phyloP scores from a whole-genome alignment of 1,140 invertebrate species.

The Drosophila tristis region DNA sequence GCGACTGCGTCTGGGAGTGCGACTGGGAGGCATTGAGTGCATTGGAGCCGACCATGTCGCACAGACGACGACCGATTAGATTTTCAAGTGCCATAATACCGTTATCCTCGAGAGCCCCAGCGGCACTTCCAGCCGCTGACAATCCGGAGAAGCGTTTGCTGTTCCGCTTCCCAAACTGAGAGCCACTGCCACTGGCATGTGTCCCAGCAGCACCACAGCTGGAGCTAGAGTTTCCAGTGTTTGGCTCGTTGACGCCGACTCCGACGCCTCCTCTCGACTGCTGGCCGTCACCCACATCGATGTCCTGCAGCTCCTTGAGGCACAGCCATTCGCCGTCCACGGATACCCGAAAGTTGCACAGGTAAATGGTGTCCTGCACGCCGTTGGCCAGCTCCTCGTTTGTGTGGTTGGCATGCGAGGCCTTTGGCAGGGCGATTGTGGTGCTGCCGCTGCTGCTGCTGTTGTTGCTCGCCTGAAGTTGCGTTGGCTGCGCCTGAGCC shows the following conservation, averaged over 20 bases:
- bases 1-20: slow-evolving; percentile 55
- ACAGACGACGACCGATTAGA: slow-evolving; percentile 81
- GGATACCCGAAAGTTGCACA: slow-evolving; percentile 98
- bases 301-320: slow-evolving; percentile 95
- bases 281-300: slow-evolving; percentile 88
- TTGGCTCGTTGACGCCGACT: slow-evolving; percentile 26
- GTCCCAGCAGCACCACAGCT: slow-evolving; percentile 8
- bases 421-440: slow-evolving; percentile 75
- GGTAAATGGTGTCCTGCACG: slow-evolving; percentile 97
- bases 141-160: slow-evolving; percentile 73
- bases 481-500: slow-evolving; percentile 34
- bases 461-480: slow-evolving; percentile 44
- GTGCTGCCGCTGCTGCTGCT: slow-evolving; percentile 42
- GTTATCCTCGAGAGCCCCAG: slow-evolving; percentile 75
- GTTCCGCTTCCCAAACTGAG: slow-evolving; percentile 55
- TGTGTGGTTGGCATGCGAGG: slow-evolving; percentile 73
- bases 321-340: slow-evolving; percentile 99
- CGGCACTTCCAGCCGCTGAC: slow-evolving; percentile 38
- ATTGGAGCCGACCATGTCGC: slow-evolving; percentile 75
- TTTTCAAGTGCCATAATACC: slow-evolving; percentile 84
- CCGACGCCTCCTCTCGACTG: slow-evolving; percentile 49
- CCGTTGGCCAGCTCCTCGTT: slow-evolving; percentile 90
- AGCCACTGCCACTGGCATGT: slow-evolving; percentile 2
- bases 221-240: slow-evolving; percentile 5
- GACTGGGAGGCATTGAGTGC: slow-evolving; percentile 65